phyloP scores from a whole-genome alignment of 2,888 invertebrate genomes.

The Osmoderma eremita region DNA sequence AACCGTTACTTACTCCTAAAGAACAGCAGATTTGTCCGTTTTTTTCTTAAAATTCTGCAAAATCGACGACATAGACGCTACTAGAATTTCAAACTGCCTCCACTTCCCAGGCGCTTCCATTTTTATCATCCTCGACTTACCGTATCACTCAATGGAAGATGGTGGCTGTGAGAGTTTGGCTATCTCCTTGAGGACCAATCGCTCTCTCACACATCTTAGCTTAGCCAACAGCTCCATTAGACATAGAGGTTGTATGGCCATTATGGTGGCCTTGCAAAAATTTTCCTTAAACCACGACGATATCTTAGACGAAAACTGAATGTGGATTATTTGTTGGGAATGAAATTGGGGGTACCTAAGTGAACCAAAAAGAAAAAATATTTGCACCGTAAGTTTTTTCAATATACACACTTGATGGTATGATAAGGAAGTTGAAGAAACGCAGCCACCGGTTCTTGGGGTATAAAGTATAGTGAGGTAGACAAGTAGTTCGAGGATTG shows the following conservation, averaged over 20 bases:
- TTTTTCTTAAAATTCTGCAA: constrained; percentile 58
- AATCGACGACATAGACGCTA: constrained; percentile 54
- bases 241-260: constrained; percentile 49
- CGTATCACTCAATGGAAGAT: constrained; percentile 59
- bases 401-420: too few relatives aligned
- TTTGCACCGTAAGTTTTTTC: background rate
- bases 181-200: constrained; percentile 57
- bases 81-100: constrained; percentile 55
- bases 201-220: constrained; percentile 53
- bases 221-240: constrained; percentile 57
- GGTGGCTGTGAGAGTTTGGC: constrained; percentile 55
- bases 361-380: background rate
- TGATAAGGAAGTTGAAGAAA: background rate
- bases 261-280: constrained; percentile 52
- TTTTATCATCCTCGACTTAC: constrained; percentile 58
- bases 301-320: constrained; percentile 50
- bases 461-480: background rate
- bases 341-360: constrained; percentile 20
- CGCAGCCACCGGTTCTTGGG: background rate
- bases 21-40: constrained; percentile 50
- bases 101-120: constrained; percentile 47
- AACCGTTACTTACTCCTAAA: constrained; percentile 56
- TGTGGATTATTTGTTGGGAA: constrained; percentile 40
- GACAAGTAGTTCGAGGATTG: background rate
- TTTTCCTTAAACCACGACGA: constrained; percentile 58